Evolutionary conservation across 2,888 invertebrate genomes (phyloP), one percentile per base, ranked within the genome.

Genomic region (Abrostola tripartita): DNA sequence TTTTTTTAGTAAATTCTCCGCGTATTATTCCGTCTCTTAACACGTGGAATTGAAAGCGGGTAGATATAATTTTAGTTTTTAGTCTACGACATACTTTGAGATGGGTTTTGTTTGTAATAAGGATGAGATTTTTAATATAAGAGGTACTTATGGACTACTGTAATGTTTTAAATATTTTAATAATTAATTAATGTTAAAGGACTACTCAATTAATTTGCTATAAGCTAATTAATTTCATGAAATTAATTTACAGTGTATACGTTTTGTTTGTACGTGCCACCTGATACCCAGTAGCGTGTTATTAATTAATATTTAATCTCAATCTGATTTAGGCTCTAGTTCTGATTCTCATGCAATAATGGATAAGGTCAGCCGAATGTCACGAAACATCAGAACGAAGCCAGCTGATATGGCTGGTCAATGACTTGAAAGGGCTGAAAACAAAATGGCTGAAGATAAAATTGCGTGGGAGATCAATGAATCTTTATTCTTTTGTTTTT

Each of bases 11-110:
- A 42, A 64, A 68, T 63, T 62, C 47, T 63, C 57, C 51, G 59
- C 12, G 47, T 52, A 53, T 69, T 69, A 69, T 60, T 68, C 56
- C 69, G 52, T 55, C 68, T 60, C 62, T 56, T 67, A 71, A 36
- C 54, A 61, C 71, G 47, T 40, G 54, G 52, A 56, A 65, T 69
- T 70, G 59, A 71, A 60, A 70, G 7, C 65, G 49, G 52, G 44
- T 58, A 38, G 53, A 12, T 10, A 12, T 57, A 52, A 44, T 52
- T 44, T 57, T n/a, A 0, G n/a, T 24, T 11, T 40, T 40, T 9
- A 40, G 40, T 40, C 9, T 9, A 11, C 9, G 10, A 40, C 9
- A 10, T 11, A 7, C 11, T 9, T 47, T 9, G 9, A 9, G 14
- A 24, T 24, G 24, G 24, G 24, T 24, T 24, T 4, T 24, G 24